A percentile compares a stretch with the other conserved stretches of the same genome.
Conservation (phyloP, 92 coral and sea anemone species). For the Montipora capitata region DNA sequence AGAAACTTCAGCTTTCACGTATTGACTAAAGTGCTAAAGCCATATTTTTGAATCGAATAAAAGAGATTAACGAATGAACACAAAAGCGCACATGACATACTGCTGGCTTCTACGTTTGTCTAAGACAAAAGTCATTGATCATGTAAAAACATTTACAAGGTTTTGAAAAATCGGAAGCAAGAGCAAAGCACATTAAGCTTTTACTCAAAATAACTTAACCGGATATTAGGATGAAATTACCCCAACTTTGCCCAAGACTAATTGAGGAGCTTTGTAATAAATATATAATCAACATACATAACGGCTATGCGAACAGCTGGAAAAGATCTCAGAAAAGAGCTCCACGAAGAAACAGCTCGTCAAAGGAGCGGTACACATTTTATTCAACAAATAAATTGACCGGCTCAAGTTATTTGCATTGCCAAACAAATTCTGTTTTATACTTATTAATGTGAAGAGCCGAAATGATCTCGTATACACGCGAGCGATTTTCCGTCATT, state of each 20-base stretch:
- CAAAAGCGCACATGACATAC: constrained; percentile 60
- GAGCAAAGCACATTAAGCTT: constrained; percentile 76
- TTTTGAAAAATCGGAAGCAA: constrained; percentile 61
- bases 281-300: constrained; percentile 71
- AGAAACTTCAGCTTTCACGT: constrained; percentile 72
- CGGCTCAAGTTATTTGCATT: constrained; percentile 38
- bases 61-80: constrained; percentile 82
- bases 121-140: constrained; percentile 58
- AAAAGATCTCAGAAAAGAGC: constrained; percentile 33
- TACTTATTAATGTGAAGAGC: neutral
- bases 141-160: constrained; percentile 66
- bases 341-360: neutral
- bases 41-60: constrained; percentile 81
- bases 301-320: constrained; percentile 84
- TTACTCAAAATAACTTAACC: constrained; percentile 87
- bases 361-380: constrained; percentile 40
- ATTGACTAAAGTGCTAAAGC: constrained; percentile 52
- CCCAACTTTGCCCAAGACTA: constrained; percentile 69
- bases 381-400: constrained; percentile 22
- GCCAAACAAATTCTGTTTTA: neutral
- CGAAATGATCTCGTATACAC: neutral
- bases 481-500: constrained; percentile 20
- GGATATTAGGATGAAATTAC: constrained; percentile 91
- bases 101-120: constrained; percentile 33
- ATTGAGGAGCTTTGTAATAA: constrained; percentile 89